Evolutionary conservation across 2,113 vertebrate species (phyloP), one percentile per base, ranked within the genome.

Genomic region (Bettongia penicillata): DNA sequence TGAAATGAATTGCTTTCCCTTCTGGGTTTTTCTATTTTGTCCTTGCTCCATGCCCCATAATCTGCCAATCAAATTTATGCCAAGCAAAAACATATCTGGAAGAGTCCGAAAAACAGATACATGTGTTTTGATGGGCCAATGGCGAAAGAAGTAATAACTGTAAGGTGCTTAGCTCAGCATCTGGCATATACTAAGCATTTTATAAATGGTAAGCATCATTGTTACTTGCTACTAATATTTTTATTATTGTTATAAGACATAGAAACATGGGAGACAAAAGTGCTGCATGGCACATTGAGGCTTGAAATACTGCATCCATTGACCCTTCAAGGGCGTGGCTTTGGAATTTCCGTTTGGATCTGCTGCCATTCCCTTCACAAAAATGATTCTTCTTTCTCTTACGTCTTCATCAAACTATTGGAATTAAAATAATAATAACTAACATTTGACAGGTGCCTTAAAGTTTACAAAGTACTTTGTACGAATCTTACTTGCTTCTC

Each of bases 271-370:
- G 96, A 95, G 96, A 93, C 94, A 96, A 94, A 96, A 94, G 89
- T 96, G 84, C 53, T 94, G 90, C 57, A 53, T 96, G 98, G 90
- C 94, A 96, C 91, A 52, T 16, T 92, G 95, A 97, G 95, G 93
- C 94, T 52, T 97, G 93, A 96, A 97, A 97, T 91, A 94, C 96
- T 90, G 93, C 92, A 89, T 93, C 47, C 48, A 53, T 91, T 37
- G n/a, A 6, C 94, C 84, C 91, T 91, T 97, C 94, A 97, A 89
- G 96, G 57, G 16, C 77, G 91, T 52, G 50, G 97, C 92, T 93
- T 93, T 94, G 97, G 95, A 97, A 98, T 96, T 97, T 97, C 93
- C 93, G 0, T 55, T 92, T 57, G 31, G 90, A 89, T 90, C 68
- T 90, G 49, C 0, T 1, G 96, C 84, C 96, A 5, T 97, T 97